phyloP scores from a whole-genome alignment of 2,113 vertebrate species.

The Pangasianodon gigas region DNA sequence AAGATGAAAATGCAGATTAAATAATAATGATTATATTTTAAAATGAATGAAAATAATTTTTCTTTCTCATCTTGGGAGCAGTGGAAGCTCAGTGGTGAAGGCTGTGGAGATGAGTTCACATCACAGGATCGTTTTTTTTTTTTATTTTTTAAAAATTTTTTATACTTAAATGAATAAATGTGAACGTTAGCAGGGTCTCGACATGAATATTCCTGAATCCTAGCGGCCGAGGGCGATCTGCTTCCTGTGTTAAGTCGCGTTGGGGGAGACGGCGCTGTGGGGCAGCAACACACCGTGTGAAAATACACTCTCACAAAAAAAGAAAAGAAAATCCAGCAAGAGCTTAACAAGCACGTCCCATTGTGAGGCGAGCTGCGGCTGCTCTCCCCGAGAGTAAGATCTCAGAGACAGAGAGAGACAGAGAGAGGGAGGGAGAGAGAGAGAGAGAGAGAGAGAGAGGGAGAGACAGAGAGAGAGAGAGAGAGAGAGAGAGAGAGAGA shows the following conservation, averaged over 20 bases:
- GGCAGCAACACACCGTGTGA: constrained; percentile 34
- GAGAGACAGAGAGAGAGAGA: neutral
- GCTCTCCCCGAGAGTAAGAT: neutral
- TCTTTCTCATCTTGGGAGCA: no score
- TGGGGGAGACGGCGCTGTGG: constrained; percentile 44
- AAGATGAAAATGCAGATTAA: neutral
- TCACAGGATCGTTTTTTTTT: neutral
- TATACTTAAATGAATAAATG: neutral
- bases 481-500: neutral
- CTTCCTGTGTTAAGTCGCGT: constrained; percentile 66
- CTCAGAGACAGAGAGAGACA: neutral
- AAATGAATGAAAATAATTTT: neutral
- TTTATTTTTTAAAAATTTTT: neutral
- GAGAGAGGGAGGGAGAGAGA: neutral
- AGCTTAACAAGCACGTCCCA: constrained; percentile 36
- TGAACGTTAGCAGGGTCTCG: constrained; percentile 1
- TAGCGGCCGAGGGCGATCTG: constrained; percentile 60
- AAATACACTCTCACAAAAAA: constrained; percentile 23
- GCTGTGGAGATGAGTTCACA: neutral
- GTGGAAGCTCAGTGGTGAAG: neutral
- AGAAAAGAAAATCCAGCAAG: constrained; percentile 19
- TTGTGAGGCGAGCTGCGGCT: neutral
- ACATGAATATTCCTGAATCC: constrained; percentile 67
- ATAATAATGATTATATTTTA: neutral
- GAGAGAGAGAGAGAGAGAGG: neutral